phyloP scores from a whole-genome alignment of 2,888 invertebrate genomes.

The Drosophila mercatorum region DNA sequence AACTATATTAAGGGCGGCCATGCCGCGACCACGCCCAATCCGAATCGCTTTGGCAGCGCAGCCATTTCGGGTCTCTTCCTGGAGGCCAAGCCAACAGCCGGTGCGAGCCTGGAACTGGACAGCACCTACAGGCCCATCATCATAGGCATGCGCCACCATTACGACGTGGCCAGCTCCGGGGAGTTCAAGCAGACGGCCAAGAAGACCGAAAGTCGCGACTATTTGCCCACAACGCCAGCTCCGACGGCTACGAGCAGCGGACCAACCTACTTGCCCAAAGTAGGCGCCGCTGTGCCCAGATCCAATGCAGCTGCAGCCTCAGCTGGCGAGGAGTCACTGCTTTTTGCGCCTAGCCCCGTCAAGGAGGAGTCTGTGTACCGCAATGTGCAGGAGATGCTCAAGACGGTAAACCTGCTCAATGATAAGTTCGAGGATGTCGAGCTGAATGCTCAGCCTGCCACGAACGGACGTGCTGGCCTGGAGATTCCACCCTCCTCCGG shows the following conservation, averaged over 20 bases:
- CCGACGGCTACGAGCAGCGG: conserved; percentile 74
- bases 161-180: conserved; percentile 66
- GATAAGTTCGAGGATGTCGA: conserved; percentile 84
- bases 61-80: conserved; percentile 57
- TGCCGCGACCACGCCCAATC: conserved; percentile 70
- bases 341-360: conserved; percentile 75
- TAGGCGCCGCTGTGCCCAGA: conserved; percentile 50
- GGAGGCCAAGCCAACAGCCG: conserved; percentile 63
- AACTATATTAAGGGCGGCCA: conserved; percentile 71
- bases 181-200: conserved; percentile 53
- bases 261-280: conserved; percentile 81
- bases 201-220: conserved; percentile 60
- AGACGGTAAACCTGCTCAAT: conserved; percentile 88
- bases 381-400: conserved; percentile 89
- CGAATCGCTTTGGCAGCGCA: conserved; percentile 69
- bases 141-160: conserved; percentile 77
- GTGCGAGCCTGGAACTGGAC: conserved; percentile 48
- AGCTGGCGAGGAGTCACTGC: conserved; percentile 68
- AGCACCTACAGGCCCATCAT: conserved; percentile 73
- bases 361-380: conserved; percentile 86
- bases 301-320: conserved; percentile 57
- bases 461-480: conserved; percentile 87
- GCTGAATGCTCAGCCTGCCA: conserved; percentile 84
- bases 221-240: conserved; percentile 63
- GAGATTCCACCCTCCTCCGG: conserved; percentile 90